Evolutionary conservation across 2,888 invertebrate genomes (phyloP).

Genomic region (Noctua pronuba): DNA sequence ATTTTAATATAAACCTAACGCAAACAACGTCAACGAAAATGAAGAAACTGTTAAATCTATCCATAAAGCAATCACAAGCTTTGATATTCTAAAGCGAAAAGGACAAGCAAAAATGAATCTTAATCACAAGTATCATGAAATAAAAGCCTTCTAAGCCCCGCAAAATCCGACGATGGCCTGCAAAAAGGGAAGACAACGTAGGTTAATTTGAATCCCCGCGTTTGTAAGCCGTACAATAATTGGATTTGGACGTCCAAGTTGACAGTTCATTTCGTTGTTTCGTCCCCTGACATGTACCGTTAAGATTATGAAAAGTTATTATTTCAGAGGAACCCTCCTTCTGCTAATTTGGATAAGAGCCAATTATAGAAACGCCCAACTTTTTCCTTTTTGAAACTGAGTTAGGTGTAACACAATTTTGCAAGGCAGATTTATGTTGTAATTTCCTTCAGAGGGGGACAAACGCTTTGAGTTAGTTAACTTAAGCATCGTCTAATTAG

Average conservation of each 20-base stretch:
- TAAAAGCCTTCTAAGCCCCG: conserved; percentile 74
- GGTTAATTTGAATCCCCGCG: conserved; percentile 87
- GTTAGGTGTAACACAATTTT: conserved; percentile 82
- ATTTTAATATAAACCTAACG: conserved; percentile 58
- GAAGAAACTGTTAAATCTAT: conserved; percentile 66
- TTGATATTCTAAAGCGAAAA: conserved; percentile 65
- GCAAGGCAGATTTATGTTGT: conserved; percentile 81
- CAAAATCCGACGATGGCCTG: conserved; percentile 76
- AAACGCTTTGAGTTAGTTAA: conserved; percentile 75
- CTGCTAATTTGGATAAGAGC: conserved; percentile 84
- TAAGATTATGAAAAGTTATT: conserved; percentile 88
- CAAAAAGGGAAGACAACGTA: conserved; percentile 82
- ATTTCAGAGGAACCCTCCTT: conserved; percentile 77
- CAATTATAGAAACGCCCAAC: conserved; percentile 82
- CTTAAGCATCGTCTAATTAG: conserved; percentile 76
- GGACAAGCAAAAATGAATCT: conserved; percentile 79
- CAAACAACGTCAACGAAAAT: conserved; percentile 64
- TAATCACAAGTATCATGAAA: conserved; percentile 80
- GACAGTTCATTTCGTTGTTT: conserved; percentile 89
- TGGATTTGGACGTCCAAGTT: conserved; percentile 88
- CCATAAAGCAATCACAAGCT: conserved; percentile 68
- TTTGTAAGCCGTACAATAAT: conserved; percentile 87
- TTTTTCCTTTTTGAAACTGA: conserved; percentile 76
- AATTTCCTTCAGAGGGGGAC: conserved; percentile 76
- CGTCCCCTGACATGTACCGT: conserved; percentile 86